Base-by-base conservation (phyloP, 2,113 vertebrate species). In the Strigops habroptila region DNA sequence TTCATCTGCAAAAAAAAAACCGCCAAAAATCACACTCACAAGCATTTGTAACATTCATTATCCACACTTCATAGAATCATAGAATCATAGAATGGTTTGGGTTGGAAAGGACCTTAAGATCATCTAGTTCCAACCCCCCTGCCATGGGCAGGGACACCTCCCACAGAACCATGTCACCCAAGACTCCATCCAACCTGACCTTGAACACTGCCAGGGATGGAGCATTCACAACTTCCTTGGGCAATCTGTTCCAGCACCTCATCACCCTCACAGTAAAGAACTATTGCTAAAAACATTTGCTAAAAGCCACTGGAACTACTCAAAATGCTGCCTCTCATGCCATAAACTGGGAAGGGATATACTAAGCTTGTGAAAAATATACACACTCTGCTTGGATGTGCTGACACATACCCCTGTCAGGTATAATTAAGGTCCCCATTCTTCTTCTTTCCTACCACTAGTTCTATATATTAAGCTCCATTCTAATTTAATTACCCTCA, bases 401-500 rank as follows among this genome's bases (percentile, higher is more conserved):
- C 49, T 59, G 63, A 48, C 49, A 80, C 31, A 74, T 30, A 18
- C 8, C 37, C 35, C n/a, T 88, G 82, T 59, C 94, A 88, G 35
- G 35, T 70, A n/a, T 28, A 88, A 90, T 96, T 90, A 77, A 70
- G 18, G 43, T 21, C 83, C 63, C 51, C 60, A 70, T 86, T 82
- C 82, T 79, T 90, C 67, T 84, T 84, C 37, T 87, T 71, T 74
- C 30, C 74, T 86, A 43, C 53, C 43, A 59, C 23, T 65, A 60
- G n/a, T 73, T 85, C 70, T 90, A 76, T 46, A 57, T 82, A 86
- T 97, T 49, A 82, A 88, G 59, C 77, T 88, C 41, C 75, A 80
- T 80, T 77, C 53, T 88, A 88, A 86, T 88, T 90, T 77, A 90
- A 93, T 92, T 91, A 74, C 44, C n/a, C 18, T 69, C 74, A 77